Base-by-base conservation (phyloP, 2,797 vertebrate species). In the Jordanella pulchra region DNA sequence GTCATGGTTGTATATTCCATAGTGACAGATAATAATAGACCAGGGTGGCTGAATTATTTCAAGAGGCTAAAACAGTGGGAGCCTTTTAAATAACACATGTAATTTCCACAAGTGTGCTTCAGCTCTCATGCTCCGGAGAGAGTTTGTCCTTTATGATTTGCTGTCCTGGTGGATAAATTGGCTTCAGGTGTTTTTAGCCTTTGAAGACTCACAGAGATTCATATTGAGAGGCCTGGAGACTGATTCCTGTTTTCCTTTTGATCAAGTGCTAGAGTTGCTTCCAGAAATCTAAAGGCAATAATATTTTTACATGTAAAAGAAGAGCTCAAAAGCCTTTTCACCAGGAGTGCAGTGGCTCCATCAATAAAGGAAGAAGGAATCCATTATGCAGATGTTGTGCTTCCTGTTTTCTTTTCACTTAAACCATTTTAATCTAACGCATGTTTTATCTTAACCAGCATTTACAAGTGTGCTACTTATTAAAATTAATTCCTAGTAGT, bases 91-190 rank as follows among this genome's bases (percentile, higher is more conserved):
- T 90, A 90, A 90, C 89, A 66, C 78, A 84, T 85, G 81, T 77
- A 55, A 86, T 90, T 84, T 87, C 75, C 66, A 86, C 67, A 71
- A 91, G 91, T 83, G 89, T 79, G 75, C 84, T 90, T 86, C 77
- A 89, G 71, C 65, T 55, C 73, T 71, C 25, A 61, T 60, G 65
- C 69, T 75, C 45, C 69, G 71, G 53, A 72, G 50, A 30, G 77
- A 67, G 27, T 69, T 80, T 76, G 76, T 51, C 72, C 65, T 77
- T 39, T 45, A 65, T 72, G 73, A 84, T 74, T 71, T 67, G 80
- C 69, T 47, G 69, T 25, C 71, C 67, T 81, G 27, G 67, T 84
- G 71, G 81, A 83, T 81, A 76, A 71, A 84, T 79, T 70, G 67
- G 72, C 27, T 42, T 72, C 50, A 56, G 73, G 66, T 30, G 44